Evolutionary conservation across 2,888 invertebrate genomes (phyloP).

Genomic region (Callyntrura guangdongensis): DNA sequence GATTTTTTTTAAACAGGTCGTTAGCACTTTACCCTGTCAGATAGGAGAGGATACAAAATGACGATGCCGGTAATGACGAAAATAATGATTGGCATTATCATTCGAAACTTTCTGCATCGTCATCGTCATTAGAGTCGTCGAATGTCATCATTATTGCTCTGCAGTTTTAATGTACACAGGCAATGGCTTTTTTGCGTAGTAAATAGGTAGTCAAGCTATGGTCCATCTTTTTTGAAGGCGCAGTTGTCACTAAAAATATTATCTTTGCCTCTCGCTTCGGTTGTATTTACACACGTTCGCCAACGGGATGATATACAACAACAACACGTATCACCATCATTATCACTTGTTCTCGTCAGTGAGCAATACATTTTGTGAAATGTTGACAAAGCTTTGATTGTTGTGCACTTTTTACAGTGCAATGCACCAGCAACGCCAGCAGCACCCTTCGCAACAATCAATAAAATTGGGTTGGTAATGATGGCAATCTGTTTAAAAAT

Average conservation of each 20-base stretch:
- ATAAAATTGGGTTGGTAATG: conserved; percentile 1
- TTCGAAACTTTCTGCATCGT: conserved; percentile 59
- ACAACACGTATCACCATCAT: conserved; percentile 20
- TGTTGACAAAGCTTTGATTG: not conserved
- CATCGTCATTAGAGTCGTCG: conserved; percentile 70
- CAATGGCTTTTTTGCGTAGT: too few relatives aligned
- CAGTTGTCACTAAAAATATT: conserved; percentile 36
- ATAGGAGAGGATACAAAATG: not conserved
- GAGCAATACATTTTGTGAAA: not conserved
- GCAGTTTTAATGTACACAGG: too few relatives aligned
- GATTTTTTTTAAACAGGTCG: conserved; percentile 43
- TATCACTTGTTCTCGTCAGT: conserved; percentile 22
- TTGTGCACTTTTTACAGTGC: conserved; percentile 25
- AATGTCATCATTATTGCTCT: conserved; percentile 54
- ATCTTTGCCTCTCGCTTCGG: conserved; percentile 37
- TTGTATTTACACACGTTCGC: not conserved
- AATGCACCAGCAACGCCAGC: not conserved
- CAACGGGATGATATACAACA: too few relatives aligned
- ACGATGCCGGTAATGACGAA: conserved; percentile 9
- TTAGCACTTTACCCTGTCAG: conserved; percentile 50
- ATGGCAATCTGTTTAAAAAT: conserved; percentile 21
- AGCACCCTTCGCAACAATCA: conserved; percentile 30
- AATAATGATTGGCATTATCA: conserved; percentile 63
- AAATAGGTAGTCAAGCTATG: not conserved
- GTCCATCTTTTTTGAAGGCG: not conserved